Percentiles rank a stretch among this genome's conserved stretches.
These are phyloP conservation scores for Paramuricea clavata DNA, from an alignment of 92 coral and sea anemone species.

Conservation along the genomic window DNA sequence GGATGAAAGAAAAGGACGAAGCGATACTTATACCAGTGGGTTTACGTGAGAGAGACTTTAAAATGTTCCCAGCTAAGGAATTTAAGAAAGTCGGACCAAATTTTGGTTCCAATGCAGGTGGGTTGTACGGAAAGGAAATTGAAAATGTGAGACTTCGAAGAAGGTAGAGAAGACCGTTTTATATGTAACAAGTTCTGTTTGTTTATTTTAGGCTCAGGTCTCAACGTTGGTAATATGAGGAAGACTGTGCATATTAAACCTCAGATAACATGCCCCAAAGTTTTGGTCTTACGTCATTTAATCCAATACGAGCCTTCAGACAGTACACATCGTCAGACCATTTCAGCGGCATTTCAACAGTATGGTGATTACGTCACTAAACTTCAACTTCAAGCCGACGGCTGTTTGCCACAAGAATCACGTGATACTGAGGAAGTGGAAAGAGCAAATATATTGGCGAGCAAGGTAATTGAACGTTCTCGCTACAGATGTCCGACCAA, in stretches of 20 bases:
- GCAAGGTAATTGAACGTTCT: conserved; percentile 57
- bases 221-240: conserved; percentile 80
- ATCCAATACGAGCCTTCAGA: conserved; percentile 87
- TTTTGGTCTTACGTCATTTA: conserved; percentile 86
- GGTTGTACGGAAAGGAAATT: conserved; percentile 16
- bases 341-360: conserved; percentile 76
- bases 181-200: neutral
- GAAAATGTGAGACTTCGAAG: too few species aligned
- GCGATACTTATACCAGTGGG: conserved; percentile 83
- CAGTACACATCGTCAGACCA: conserved; percentile 74
- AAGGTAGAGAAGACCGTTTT: too few species aligned
- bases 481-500: neutral
- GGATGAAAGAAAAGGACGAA: conserved; percentile 85
- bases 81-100: conserved; percentile 78
- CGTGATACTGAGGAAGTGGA: conserved; percentile 85
- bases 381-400: conserved; percentile 78
- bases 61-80: conserved; percentile 77
- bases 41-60: conserved; percentile 93
- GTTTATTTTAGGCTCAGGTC: conserved; percentile 71
- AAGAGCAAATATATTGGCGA: conserved; percentile 75
- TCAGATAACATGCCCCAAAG: conserved; percentile 86
- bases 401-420: conserved; percentile 86
- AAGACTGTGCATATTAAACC: conserved; percentile 50
- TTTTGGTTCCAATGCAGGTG: conserved; percentile 93
- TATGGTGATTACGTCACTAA: conserved; percentile 83